Evolutionary conservation across 30 jellyfish, hydroid and myxozoan genomes (phyloP).

Genomic region (Aurelia sp.): DNA sequence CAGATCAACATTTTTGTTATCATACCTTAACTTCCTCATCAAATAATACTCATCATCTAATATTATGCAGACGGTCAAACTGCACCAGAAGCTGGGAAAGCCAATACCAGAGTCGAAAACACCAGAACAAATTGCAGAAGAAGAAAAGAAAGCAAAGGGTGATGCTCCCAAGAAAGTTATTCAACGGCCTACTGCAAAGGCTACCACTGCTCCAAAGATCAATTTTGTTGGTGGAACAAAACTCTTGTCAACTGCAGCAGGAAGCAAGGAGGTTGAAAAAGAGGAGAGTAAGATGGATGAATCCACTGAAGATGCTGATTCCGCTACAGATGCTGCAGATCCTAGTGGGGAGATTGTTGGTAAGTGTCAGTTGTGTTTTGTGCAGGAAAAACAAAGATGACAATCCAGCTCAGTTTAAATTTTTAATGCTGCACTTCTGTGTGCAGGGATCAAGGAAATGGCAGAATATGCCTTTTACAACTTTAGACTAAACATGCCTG

Average conservation of each 20-base stretch:
- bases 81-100: constrained; percentile 97
- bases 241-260: constrained; percentile 66
- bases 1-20: too few relatives aligned
- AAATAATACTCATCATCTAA: neutral
- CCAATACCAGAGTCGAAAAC: constrained; percentile 92
- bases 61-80: constrained; percentile 71
- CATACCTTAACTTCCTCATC: too few relatives aligned
- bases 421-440: too few relatives aligned
- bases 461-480: too few relatives aligned
- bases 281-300: constrained; percentile 33
- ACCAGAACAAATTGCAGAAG: constrained; percentile 68
- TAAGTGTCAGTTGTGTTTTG: constrained; percentile 22
- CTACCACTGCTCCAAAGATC: constrained; percentile 73
- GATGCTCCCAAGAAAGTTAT: constrained; percentile 68
- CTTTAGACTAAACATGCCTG: too few relatives aligned
- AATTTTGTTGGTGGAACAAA: constrained; percentile 96
- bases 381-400: neutral
- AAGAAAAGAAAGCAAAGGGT: constrained; percentile 43
- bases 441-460: too few relatives aligned
- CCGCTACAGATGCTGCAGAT: constrained; percentile 38
- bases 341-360: constrained; percentile 79
- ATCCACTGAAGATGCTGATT: constrained; percentile 24
- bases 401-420: too few relatives aligned
- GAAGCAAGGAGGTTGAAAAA: constrained; percentile 53
- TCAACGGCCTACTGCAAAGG: constrained; percentile 64